Conservation (phyloP, 2,113 vertebrate genomes). For the Eupsittula cactorum region DNA sequence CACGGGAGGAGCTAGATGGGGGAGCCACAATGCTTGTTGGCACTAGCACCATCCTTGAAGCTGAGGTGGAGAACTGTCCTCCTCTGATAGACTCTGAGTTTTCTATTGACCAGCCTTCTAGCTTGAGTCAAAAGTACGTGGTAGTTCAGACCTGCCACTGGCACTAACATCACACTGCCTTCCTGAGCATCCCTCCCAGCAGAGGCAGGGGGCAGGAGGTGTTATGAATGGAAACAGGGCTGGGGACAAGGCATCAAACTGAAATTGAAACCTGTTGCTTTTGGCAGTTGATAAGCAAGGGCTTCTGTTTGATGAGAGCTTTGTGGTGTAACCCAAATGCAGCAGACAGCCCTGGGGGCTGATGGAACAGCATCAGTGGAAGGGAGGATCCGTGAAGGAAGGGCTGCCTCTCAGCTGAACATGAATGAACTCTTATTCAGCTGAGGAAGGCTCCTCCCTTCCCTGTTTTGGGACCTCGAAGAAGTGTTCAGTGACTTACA, state of each 20-base stretch:
- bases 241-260: not conserved
- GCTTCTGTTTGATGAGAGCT: not conserved
- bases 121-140: fast-evolving
- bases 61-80: not conserved
- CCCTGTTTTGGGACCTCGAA: not conserved
- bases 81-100: not conserved
- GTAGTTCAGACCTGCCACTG: not conserved
- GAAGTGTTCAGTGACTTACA: not conserved
- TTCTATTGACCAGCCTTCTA: fast-evolving
- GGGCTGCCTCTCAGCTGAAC: not conserved
- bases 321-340: not conserved
- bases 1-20: not conserved
- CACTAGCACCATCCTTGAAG: not conserved
- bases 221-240: not conserved
- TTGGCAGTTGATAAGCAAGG: not conserved
- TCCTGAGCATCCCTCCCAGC: not conserved
- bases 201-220: not conserved
- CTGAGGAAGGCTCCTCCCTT: not conserved
- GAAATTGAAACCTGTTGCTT: fast-evolving
- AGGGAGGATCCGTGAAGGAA: not conserved
- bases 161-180: not conserved
- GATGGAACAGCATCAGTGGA: not conserved
- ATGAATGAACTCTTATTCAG: not conserved
- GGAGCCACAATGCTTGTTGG: fast-evolving
- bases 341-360: not conserved